Percentiles rank a stretch among this genome's conserved stretches.
Conservation (phyloP, 2,888 invertebrate genomes). For the Aphidius colemani region DNA sequence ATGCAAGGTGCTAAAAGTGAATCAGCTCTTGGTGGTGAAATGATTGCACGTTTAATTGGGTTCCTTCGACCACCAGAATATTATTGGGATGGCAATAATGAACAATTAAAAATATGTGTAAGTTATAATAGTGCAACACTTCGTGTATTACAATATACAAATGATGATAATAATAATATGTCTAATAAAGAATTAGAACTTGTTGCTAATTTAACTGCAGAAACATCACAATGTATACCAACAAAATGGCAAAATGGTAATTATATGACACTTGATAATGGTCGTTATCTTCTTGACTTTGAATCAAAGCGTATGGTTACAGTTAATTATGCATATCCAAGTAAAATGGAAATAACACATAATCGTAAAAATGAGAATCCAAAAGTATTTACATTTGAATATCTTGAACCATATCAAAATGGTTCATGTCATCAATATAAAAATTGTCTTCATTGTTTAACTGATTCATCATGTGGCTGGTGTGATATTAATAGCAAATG, state of each 20-base stretch:
- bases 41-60: conserved; percentile 77
- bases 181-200: conserved; percentile 53
- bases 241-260: conserved; percentile 69
- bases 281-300: conserved; percentile 71
- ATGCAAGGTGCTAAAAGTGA: conserved; percentile 72
- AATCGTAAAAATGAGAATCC: conserved; percentile 74
- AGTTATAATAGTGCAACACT: conserved; percentile 77
- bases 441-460: conserved; percentile 86
- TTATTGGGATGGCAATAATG: conserved; percentile 71
- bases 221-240: conserved; percentile 72
- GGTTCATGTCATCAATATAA: conserved; percentile 77
- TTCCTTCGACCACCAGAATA: conserved; percentile 78
- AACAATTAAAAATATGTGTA: conserved; percentile 77
- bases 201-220: conserved; percentile 70
- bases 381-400: conserved; percentile 87
- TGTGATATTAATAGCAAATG: conserved; percentile 78
- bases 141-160: conserved; percentile 50
- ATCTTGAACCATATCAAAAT: conserved; percentile 84
- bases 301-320: conserved; percentile 67
- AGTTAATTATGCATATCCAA: conserved; percentile 58
- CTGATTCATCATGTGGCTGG: conserved; percentile 91
- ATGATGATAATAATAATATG: conserved; percentile 44
- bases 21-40: conserved; percentile 72
- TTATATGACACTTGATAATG: conserved; percentile 63
- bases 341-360: conserved; percentile 83